phyloP scores from a whole-genome alignment of 1,140 invertebrate genomes.

The Oryzaephilus surinamensis region DNA sequence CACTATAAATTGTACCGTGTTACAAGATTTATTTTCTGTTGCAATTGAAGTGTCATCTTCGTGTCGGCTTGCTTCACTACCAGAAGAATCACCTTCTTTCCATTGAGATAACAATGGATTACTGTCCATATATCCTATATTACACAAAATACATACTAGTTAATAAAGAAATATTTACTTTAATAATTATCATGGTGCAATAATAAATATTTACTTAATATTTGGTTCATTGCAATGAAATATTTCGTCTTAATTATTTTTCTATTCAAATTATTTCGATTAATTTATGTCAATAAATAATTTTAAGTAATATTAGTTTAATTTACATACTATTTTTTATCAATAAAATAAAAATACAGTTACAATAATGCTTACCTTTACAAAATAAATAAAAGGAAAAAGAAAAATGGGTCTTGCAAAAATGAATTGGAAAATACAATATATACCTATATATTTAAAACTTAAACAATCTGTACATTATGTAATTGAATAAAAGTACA shows the following conservation, averaged over 20 bases:
- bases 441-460: constrained; percentile 9
- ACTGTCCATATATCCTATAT: constrained; percentile 26
- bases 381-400: constrained; percentile 5
- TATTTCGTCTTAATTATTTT: constrained; percentile 1
- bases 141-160: constrained; percentile 17
- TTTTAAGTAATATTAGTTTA: not conserved
- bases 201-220: constrained; percentile 8
- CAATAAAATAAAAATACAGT: not conserved
- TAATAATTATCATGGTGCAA: not conserved
- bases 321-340: no score
- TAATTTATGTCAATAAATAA: no score
- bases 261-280: no score
- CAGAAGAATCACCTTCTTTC: constrained; percentile 35
- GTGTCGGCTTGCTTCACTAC: constrained; percentile 35
- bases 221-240: constrained; percentile 7
- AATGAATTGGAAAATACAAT: constrained; percentile 4
- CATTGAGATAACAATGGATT: no score
- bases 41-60: constrained; percentile 28
- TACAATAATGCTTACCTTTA: not conserved
- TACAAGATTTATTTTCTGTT: constrained; percentile 1
- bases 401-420: not conserved
- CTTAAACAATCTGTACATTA: constrained; percentile 7
- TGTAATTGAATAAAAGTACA: no score
- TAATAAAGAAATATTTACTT: constrained; percentile 5
- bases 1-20: constrained; percentile 32